Evolutionary conservation across 30 jellyfish, hydroid and myxozoan genomes (phyloP).

Genomic region (Nemopilema nomurai): DNA sequence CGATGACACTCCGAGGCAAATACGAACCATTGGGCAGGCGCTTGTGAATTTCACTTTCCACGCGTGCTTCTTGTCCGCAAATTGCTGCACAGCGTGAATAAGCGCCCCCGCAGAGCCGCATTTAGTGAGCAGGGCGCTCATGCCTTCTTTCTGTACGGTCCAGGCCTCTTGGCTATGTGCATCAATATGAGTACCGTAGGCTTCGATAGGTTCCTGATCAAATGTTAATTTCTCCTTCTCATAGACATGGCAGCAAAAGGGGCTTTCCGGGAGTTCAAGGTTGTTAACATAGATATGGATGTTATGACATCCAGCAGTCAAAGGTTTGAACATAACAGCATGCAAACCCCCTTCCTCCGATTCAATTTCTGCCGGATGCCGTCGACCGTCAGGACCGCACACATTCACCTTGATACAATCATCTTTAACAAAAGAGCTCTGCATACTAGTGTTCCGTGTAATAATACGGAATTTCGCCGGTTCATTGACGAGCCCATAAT

Average conservation of each 20-base stretch:
- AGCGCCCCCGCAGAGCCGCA: conserved; percentile 76
- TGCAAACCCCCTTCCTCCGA: conserved; percentile 37
- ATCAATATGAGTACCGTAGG: conserved; percentile 49
- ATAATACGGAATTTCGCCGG: conserved; percentile 60
- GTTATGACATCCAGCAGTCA: conserved; percentile 59
- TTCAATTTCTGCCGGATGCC: conserved; percentile 36
- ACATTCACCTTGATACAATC: conserved; percentile 47
- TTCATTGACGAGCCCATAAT: conserved; percentile 59
- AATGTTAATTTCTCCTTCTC: conserved; percentile 61
- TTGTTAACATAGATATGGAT: conserved; percentile 53
- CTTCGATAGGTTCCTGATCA: conserved; percentile 66
- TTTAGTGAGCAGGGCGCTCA: conserved; percentile 53
- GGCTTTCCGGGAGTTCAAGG: conserved; percentile 70
- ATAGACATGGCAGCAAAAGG: conserved; percentile 73
- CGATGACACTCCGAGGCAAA: conserved; percentile 69
- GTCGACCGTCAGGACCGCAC: conserved; percentile 39
- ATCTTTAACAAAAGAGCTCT: conserved; percentile 41
- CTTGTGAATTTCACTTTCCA: conserved; percentile 70
- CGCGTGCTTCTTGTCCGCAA: conserved; percentile 58
- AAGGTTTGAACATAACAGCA: conserved; percentile 46
- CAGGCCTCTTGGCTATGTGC: conserved; percentile 72
- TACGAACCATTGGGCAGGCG: conserved; percentile 74
- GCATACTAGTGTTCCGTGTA: conserved; percentile 72
- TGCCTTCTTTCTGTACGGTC: conserved; percentile 63
- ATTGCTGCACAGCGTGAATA: conserved; percentile 68